phyloP scores from a whole-genome alignment of 2,113 vertebrate genomes.

The Phaethornis superciliosus region DNA sequence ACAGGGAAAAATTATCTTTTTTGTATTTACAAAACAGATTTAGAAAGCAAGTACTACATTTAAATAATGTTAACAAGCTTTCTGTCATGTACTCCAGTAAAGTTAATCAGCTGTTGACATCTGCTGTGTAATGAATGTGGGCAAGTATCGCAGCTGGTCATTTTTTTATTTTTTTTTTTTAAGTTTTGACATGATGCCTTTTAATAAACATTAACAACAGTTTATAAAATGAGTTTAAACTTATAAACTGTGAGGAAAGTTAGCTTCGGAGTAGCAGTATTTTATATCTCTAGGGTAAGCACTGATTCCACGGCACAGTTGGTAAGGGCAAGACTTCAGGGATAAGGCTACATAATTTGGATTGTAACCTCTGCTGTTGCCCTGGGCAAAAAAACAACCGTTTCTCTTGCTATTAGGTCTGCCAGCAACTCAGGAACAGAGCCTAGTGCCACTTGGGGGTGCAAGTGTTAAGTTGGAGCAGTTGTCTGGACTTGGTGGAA shows the following conservation, averaged over 20 bases:
- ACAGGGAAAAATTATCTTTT: not conserved
- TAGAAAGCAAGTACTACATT: not conserved
- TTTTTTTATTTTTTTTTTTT: too few species aligned
- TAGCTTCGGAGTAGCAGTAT: not conserved
- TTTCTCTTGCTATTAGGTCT: not conserved
- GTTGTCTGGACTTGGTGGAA: not conserved
- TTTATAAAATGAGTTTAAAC: not conserved
- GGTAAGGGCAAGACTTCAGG: not conserved
- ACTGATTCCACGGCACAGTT: not conserved
- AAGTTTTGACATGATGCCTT: not conserved
- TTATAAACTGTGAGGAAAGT: not conserved
- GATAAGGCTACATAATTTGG: fast-evolving
- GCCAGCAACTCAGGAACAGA: not conserved
- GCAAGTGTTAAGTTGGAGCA: not conserved
- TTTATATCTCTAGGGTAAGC: not conserved
- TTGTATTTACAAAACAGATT: not conserved
- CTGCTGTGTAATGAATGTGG: not conserved
- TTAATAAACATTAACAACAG: not conserved
- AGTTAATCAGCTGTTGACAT: not conserved
- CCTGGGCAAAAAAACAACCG: not conserved
- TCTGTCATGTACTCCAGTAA: not conserved
- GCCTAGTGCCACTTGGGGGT: not conserved
- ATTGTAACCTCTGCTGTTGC: not conserved
- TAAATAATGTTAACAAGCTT: not conserved
- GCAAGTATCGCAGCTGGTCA: not conserved